Evolutionary conservation across 2,888 invertebrate genomes (phyloP).

Genomic region (Troglohyphantes excavatus): DNA sequence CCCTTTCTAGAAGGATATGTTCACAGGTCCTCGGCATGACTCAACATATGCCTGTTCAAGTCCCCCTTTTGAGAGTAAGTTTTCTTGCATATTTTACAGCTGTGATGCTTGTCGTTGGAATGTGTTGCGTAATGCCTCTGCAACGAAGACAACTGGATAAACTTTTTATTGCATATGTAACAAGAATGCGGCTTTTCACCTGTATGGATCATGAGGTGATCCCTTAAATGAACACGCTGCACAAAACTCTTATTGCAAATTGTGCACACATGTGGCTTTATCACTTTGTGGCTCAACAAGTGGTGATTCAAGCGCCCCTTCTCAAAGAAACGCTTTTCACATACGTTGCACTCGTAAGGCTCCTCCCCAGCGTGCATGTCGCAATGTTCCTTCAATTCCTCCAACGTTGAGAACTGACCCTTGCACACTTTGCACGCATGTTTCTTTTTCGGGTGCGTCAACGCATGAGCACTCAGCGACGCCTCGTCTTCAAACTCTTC

Average conservation of each 20-base stretch:
- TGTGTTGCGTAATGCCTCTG: conserved; percentile 55
- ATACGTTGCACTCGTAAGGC: conserved; percentile 31
- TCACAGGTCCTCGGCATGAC: conserved; percentile 20
- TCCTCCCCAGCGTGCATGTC: conserved; percentile 25
- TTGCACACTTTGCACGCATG: conserved; percentile 25
- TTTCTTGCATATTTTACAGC: conserved; percentile 42
- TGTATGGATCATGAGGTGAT: conserved; percentile 59
- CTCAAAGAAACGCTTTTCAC: conserved; percentile 32
- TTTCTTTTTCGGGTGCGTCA: conserved; percentile 20
- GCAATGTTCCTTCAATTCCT: conserved; percentile 40
- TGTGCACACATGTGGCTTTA: conserved; percentile 50
- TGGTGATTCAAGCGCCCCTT: conserved; percentile 42
- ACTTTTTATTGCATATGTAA: conserved; percentile 51
- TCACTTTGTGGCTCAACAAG: conserved; percentile 34
- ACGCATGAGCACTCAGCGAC: neutral
- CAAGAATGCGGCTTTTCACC: conserved; percentile 55
- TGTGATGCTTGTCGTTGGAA: conserved; percentile 41
- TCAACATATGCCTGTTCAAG: conserved; percentile 53
- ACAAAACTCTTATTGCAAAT: conserved; percentile 55
- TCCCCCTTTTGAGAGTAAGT: conserved; percentile 53
- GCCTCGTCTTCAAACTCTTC: conserved; percentile 24
- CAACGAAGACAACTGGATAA: conserved; percentile 46
- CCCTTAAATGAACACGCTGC: conserved; percentile 35
- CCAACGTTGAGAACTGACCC: neutral
- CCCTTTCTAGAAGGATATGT: too few relatives aligned